phyloP scores from a whole-genome alignment of 1,140 invertebrate genomes.

The Ylistrum balloti region DNA sequence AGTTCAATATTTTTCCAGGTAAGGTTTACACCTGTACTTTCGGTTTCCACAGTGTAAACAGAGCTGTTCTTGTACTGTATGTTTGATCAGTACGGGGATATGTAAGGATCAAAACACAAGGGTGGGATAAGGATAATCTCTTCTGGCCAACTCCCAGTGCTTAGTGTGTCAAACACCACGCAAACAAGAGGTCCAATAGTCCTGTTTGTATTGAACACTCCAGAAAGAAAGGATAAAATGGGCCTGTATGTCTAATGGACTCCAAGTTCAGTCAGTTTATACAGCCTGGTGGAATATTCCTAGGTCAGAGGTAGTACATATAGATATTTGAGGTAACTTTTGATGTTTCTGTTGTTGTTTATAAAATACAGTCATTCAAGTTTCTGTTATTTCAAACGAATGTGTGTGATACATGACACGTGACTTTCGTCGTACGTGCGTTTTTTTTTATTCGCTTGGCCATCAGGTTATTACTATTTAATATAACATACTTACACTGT shows the following conservation, averaged over 20 bases:
- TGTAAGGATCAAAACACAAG: neutral
- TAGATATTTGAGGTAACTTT: too few species aligned
- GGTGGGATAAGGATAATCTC: neutral
- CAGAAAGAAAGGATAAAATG: too few species aligned
- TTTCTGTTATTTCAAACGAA: neutral
- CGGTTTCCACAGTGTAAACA: constrained; percentile 24
- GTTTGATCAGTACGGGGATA: neutral
- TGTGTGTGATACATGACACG: too few species aligned
- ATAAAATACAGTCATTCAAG: too few species aligned
- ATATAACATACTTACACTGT: neutral
- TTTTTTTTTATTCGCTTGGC: neutral
- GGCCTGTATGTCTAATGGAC: too few species aligned
- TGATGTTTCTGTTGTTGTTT: neutral
- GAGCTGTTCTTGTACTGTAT: neutral
- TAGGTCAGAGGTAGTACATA: too few species aligned
- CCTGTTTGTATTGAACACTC: neutral
- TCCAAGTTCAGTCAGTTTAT: too few species aligned
- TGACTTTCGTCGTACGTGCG: neutral
- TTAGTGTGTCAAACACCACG: neutral
- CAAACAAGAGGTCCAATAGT: neutral
- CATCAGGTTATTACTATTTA: neutral
- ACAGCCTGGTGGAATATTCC: too few species aligned
- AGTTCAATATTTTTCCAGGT: constrained; percentile 16
- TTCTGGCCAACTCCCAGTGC: constrained; percentile 8
- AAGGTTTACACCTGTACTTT: constrained; percentile 1